Evolutionary conservation across 2,888 invertebrate genomes (phyloP).

Genomic region (Limnephilus auricula): DNA sequence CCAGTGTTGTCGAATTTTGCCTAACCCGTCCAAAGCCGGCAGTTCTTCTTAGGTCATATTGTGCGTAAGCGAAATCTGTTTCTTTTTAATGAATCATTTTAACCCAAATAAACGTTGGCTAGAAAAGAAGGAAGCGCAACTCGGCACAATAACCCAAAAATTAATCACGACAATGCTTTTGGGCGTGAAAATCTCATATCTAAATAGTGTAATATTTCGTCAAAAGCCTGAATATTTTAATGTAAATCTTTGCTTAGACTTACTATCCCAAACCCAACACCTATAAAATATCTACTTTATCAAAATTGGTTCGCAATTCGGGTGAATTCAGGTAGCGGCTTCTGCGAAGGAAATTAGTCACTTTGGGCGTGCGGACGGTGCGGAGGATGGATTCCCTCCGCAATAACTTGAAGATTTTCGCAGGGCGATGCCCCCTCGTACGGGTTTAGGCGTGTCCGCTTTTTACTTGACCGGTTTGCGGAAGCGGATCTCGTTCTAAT

Average conservation of each 20-base stretch:
- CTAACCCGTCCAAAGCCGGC: background rate
- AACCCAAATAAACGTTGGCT: background rate
- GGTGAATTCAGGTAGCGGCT: background rate
- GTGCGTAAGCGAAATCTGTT: background rate
- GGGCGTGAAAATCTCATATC: no score
- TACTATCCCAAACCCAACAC: background rate
- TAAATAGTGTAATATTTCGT: background rate
- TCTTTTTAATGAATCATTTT: background rate
- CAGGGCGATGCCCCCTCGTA: constrained; percentile 44
- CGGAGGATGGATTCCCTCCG: background rate
- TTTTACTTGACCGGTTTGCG: constrained; percentile 50
- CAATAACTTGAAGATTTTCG: constrained; percentile 7
- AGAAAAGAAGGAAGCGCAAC: no score
- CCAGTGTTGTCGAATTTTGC: background rate
- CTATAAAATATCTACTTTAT: background rate
- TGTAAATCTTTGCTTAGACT: background rate
- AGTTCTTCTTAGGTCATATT: background rate
- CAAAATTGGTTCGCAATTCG: background rate
- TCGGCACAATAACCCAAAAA: no score
- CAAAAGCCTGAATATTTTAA: background rate
- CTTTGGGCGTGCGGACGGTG: constrained; percentile 40
- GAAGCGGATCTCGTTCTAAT: constrained; percentile 46
- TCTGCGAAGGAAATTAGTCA: constrained; percentile 39
- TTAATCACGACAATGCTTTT: no score
- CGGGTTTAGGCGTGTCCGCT: background rate